A percentile compares a stretch with the other conserved stretches of the same genome.
These are phyloP conservation scores for Camponotus vicinus DNA, from an alignment of 1,140 invertebrate species.

Conservation along the genomic window DNA sequence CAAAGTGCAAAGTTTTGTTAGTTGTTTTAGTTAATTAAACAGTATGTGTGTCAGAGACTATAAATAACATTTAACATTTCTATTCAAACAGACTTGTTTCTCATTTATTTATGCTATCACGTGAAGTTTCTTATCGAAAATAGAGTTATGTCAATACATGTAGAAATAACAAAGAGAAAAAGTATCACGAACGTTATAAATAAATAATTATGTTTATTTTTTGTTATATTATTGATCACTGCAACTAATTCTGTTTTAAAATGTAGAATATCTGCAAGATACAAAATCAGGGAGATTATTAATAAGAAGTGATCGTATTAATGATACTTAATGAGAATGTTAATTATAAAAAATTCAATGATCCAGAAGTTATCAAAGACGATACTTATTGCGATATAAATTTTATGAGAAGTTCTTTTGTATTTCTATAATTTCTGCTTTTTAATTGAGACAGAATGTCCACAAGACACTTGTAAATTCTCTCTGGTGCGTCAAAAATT, in stretches of 20 bases:
- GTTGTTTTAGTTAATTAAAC: conserved; percentile 26
- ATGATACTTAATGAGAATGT: neutral
- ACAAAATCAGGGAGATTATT: neutral
- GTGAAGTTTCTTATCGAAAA: conserved; percentile 3
- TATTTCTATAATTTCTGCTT: neutral
- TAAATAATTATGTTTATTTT: neutral
- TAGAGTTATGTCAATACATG: neutral
- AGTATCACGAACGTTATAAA: neutral
- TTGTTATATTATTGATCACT: neutral
- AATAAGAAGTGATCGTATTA: neutral
- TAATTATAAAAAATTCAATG: conserved; percentile 1
- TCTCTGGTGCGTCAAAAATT: neutral
- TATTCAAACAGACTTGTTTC: neutral
- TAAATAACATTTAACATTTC: conserved; percentile 25
- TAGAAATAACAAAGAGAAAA: neutral
- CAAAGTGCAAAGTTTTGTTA: conserved; percentile 12
- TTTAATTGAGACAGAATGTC: neutral
- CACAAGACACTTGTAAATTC: neutral
- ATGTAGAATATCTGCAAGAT: neutral
- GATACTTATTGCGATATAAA: neutral
- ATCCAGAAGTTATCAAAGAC: neutral
- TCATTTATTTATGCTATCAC: neutral
- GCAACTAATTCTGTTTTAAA: neutral
- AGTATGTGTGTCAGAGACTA: neutral
- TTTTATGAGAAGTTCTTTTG: neutral